Conservation (phyloP, 2,797 vertebrate genomes). For the Microctenopoma stevenorrisi region DNA sequence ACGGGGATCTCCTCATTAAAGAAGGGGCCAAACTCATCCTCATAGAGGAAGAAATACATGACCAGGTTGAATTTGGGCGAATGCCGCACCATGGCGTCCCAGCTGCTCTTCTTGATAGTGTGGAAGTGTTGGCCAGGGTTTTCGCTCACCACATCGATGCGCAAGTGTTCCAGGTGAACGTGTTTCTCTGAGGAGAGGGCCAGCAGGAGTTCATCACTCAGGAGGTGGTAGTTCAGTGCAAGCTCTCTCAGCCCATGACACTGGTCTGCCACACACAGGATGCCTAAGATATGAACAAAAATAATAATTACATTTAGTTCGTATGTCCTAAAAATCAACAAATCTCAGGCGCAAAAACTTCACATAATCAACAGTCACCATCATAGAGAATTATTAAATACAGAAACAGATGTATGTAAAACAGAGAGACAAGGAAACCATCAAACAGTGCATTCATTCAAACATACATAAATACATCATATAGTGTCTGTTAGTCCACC, state of each 20-base stretch:
- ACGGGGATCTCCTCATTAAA: constrained; percentile 96
- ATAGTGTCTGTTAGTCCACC: background rate
- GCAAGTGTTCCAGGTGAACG: constrained; percentile 94
- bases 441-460: constrained; percentile 6
- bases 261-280: constrained; percentile 98
- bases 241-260: constrained; percentile 97
- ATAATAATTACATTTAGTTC: background rate
- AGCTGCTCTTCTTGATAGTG: constrained; percentile 96
- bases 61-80: constrained; percentile 98
- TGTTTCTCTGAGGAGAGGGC: constrained; percentile 97
- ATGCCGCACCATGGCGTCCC: constrained; percentile 97
- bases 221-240: constrained; percentile 95
- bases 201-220: constrained; percentile 96
- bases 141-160: constrained; percentile 97
- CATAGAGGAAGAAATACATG: constrained; percentile 99
- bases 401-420: constrained; percentile 28
- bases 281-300: constrained; percentile 82
- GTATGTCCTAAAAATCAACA: background rate
- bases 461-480: too few relatives aligned
- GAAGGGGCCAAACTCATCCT: constrained; percentile 97
- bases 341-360: background rate
- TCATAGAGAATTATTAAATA: constrained; percentile 8
- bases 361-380: constrained; percentile 13
- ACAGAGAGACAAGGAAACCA: constrained; percentile 5
- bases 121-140: constrained; percentile 97